A percentile compares a stretch with the other conserved stretches of the same genome.
These are phyloP conservation scores for Chaetura pelagica DNA, from an alignment of 2,113 vertebrate species.

Conservation along the genomic window DNA sequence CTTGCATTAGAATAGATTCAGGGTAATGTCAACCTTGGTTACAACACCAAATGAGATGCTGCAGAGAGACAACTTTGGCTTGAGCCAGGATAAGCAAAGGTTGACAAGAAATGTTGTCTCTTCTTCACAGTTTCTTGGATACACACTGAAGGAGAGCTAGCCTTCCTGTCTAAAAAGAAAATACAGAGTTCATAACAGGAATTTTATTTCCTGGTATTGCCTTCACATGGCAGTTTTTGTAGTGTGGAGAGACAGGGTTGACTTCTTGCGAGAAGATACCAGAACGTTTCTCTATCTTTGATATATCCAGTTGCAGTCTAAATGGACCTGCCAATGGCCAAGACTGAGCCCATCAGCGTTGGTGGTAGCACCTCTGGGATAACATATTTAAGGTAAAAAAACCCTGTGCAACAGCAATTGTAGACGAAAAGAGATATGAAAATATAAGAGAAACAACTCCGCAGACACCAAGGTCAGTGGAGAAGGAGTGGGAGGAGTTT, in stretches of 20 bases:
- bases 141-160: background rate
- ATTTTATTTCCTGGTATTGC: constrained; percentile 31
- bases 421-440: no score
- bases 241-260: rapidly evolving
- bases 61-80: background rate
- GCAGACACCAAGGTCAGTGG: background rate
- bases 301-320: background rate
- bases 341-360: rapidly evolving
- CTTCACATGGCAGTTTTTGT: background rate
- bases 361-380: background rate
- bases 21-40: background rate
- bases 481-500: background rate
- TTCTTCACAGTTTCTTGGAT: background rate
- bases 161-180: background rate
- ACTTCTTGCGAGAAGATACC: background rate
- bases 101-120: background rate
- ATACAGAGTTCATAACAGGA: constrained; percentile 44
- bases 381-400: background rate
- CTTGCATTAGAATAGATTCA: background rate
- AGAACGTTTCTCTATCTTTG: background rate
- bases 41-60: background rate
- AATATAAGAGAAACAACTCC: background rate
- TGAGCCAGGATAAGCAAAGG: background rate
- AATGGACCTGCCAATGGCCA: rapidly evolving
- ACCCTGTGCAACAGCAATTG: background rate